These are phyloP conservation scores for Emydura subglobosa DNA, from an alignment of 2,113 vertebrate species.

Conservation along the genomic window DNA sequence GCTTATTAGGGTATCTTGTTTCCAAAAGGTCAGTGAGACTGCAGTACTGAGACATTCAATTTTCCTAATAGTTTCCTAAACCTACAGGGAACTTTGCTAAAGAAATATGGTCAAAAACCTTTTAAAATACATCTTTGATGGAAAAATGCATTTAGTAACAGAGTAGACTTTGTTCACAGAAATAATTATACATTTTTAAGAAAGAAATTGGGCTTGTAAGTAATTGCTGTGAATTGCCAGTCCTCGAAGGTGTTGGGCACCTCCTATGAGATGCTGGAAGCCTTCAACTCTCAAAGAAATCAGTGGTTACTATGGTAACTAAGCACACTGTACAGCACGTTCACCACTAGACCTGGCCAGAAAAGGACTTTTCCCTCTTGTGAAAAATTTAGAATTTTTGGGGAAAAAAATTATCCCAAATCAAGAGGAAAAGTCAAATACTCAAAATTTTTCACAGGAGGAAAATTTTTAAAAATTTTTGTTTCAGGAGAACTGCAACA, in stretches of 20 bases:
- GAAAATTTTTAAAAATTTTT: background rate
- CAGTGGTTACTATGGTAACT: background rate
- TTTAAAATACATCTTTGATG: rapidly evolving
- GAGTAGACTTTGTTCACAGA: background rate
- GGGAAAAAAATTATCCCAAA: background rate
- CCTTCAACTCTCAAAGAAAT: background rate
- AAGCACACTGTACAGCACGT: background rate
- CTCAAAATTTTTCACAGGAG: background rate
- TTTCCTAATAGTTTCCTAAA: background rate
- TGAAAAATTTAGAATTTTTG: background rate
- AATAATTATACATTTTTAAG: background rate
- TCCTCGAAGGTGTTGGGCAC: background rate
- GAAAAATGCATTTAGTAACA: background rate
- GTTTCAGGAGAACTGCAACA: background rate
- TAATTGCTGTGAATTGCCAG: background rate
- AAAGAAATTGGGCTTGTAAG: background rate
- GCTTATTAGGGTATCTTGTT: background rate
- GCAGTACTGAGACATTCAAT: background rate
- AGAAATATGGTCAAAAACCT: rapidly evolving
- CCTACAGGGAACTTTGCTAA: background rate
- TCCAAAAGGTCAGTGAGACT: background rate
- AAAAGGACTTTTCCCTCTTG: background rate
- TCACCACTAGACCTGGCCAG: background rate
- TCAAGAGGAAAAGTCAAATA: background rate
- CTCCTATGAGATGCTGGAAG: background rate